A percentile compares a stretch with the other conserved stretches of the same genome.
Evolutionary conservation across 2,797 vertebrate genomes (phyloP).

Genomic region (Lepilemur ruficaudatus): DNA sequence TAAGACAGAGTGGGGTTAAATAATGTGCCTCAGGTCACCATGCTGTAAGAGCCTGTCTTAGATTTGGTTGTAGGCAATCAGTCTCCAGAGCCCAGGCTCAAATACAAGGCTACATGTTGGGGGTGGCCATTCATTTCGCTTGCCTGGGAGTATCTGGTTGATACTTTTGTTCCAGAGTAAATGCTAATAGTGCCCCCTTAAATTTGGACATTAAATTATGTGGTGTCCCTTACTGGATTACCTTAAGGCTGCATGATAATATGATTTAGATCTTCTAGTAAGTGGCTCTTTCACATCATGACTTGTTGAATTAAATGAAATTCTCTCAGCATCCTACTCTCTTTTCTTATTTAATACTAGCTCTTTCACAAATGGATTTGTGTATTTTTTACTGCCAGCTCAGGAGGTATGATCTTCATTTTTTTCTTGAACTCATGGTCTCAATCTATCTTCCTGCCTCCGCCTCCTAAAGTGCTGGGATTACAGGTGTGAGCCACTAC

Average conservation of each 20-base stretch:
- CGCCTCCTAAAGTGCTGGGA: too few relatives aligned
- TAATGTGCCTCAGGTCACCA: neutral
- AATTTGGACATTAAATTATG: neutral
- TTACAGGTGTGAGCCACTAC: too few relatives aligned
- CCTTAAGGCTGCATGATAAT: neutral
- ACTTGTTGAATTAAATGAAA: neutral
- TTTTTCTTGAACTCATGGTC: neutral
- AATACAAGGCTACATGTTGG: fast-evolving
- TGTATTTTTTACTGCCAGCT: neutral
- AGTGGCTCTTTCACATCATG: neutral
- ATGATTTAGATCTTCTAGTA: neutral
- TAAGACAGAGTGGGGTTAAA: neutral
- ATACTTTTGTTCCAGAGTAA: neutral
- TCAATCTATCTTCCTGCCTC: too few relatives aligned
- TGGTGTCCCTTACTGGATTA: neutral
- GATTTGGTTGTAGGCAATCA: neutral
- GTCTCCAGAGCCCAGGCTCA: neutral
- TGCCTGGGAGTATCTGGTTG: neutral
- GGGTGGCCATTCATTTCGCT: neutral
- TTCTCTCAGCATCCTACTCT: neutral
- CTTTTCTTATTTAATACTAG: neutral
- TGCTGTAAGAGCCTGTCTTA: neutral
- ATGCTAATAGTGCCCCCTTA: neutral
- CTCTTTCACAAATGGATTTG: neutral
- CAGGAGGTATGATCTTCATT: neutral